Conservation (phyloP, 2,113 vertebrate genomes). For the Mugil cephalus region DNA sequence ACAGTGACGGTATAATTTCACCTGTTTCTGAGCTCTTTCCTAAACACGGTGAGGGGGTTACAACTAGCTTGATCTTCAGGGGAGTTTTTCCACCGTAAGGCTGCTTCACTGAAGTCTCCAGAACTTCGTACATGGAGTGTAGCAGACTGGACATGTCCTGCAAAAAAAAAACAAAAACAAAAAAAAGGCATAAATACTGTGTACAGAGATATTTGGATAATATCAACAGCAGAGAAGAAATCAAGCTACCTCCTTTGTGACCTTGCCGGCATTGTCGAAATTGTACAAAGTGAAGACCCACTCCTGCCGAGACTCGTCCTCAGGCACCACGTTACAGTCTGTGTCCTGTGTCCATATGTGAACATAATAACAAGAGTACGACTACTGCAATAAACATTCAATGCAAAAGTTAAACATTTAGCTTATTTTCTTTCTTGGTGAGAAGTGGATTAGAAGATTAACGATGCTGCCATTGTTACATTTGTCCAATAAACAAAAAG, state of each 20-base stretch:
- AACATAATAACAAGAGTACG: slow-evolving; percentile 6
- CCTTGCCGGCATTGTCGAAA: slow-evolving; percentile 92
- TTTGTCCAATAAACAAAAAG: too few relatives aligned
- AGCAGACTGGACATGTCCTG: slow-evolving; percentile 93
- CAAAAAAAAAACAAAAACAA: slow-evolving; percentile 19
- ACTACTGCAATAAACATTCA: neutral
- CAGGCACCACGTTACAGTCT: slow-evolving; percentile 83
- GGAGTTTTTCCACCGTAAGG: slow-evolving; percentile 85
- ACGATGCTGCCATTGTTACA: too few relatives aligned
- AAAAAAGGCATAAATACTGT: neutral
- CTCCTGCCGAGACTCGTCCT: slow-evolving; percentile 89
- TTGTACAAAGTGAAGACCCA: slow-evolving; percentile 94
- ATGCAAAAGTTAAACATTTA: too few relatives aligned
- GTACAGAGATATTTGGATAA: neutral
- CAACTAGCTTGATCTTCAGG: slow-evolving; percentile 89
- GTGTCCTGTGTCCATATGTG: slow-evolving; percentile 80
- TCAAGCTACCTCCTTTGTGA: slow-evolving; percentile 87
- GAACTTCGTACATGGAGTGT: slow-evolving; percentile 91
- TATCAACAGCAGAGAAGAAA: neutral
- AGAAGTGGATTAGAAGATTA: too few relatives aligned
- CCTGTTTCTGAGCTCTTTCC: slow-evolving; percentile 70
- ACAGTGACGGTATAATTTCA: slow-evolving; percentile 60
- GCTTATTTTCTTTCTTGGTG: too few relatives aligned
- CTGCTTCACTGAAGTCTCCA: slow-evolving; percentile 91
- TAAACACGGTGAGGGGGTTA: slow-evolving; percentile 85